phyloP scores from a whole-genome alignment of 2,113 vertebrate genomes.

The Enhydra lutris region DNA sequence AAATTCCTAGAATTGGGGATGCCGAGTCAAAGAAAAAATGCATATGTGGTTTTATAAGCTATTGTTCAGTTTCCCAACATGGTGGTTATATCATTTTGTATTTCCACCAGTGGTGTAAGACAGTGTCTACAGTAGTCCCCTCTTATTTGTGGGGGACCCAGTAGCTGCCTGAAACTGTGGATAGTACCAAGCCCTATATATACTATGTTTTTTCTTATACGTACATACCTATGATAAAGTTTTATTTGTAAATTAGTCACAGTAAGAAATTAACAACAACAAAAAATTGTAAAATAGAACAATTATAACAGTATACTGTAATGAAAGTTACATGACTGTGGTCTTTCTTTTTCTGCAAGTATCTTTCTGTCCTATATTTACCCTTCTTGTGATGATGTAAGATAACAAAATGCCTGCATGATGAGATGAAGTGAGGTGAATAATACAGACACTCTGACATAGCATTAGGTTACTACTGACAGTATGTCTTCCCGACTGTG shows the following conservation, averaged over 20 bases:
- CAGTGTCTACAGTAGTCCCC: not conserved
- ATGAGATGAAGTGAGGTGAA: not conserved
- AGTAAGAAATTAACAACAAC: not conserved
- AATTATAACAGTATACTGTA: not conserved
- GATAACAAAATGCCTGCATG: not conserved
- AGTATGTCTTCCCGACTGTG: not conserved
- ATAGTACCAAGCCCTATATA: not conserved
- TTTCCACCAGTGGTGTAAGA: not conserved
- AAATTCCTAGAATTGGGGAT: not conserved
- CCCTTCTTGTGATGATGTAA: not conserved
- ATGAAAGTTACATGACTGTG: not conserved
- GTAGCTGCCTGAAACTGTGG: not conserved
- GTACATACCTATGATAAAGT: not conserved
- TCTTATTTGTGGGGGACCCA: not conserved
- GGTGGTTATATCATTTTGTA: not conserved
- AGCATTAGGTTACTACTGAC: not conserved
- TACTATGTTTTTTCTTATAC: not conserved
- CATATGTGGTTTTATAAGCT: not conserved
- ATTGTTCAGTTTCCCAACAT: not conserved
- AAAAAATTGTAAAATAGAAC: not conserved
- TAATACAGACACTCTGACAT: not conserved
- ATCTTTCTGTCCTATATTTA: not conserved
- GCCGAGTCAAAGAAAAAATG: conserved; percentile 6
- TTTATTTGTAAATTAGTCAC: not conserved
- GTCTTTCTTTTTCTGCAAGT: not conserved